Evolutionary conservation across 92 coral and sea anemone species (phyloP), one percentile per base, ranked within the genome.

Genomic region (Metridium senile): DNA sequence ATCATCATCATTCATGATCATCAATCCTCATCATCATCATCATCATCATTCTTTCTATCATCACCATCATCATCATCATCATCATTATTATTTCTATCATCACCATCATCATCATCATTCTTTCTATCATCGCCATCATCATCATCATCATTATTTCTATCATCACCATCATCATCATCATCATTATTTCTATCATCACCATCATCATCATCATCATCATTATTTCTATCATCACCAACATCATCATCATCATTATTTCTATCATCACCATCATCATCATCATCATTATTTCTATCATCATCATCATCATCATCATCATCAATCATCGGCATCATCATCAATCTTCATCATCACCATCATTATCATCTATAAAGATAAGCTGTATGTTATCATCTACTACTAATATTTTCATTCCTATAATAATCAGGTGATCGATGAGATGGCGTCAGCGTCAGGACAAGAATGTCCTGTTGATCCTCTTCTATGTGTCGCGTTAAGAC

Each of bases 391-490:
- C n/a, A n/a, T n/a, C n/a, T n/a, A n/a, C n/a, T n/a, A n/a, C n/a
- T n/a, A n/a, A n/a, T n/a, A n/a, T n/a, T n/a, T n/a, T 4, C 49
- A 39, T 39, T 6, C 6, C 13, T 39, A 39, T 54, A 21, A 26
- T 28, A 35, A 6, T 21, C 29, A 81, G 81, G 62, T 85, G 43
- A 90, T 95, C 2, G 99, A 95, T 46, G 99, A 95, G 49, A 95
- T 95, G 99, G 92, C 99, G 9, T 93, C 91, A 17, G 87, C 96
- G 4, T 89, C 99, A 10, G 99, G 99, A 30, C 81, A 78, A 53
- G 85, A 84, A 71, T 89, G 93, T 66, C 88, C 81, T 25, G 61
- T 95, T 0, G 99, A 95, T 35, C 95, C 97, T 33, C 75, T 86
- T 6, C 85, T 95, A 20, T 95, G 97, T 53, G 57, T 81, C 23